Conservation (phyloP, 2,888 invertebrate species). For the Zonitis immaculata region DNA sequence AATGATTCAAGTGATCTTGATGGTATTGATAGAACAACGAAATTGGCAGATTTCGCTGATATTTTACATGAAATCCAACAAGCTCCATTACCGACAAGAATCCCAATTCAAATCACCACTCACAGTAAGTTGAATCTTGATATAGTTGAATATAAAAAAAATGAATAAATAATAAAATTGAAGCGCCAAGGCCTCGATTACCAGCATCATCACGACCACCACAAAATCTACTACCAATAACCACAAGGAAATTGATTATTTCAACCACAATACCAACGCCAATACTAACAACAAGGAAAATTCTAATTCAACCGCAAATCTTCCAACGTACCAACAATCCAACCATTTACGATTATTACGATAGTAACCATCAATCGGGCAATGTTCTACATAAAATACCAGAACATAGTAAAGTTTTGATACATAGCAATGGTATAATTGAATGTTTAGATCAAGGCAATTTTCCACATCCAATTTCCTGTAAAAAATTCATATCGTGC, state of each 20-base stretch:
- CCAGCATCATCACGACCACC: not conserved
- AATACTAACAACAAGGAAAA: not conserved
- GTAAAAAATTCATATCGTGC: constrained; percentile 88
- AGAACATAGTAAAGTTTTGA: constrained; percentile 57
- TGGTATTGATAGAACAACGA: constrained; percentile 28
- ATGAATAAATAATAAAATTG: not conserved
- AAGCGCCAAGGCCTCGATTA: not conserved
- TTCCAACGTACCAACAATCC: constrained; percentile 42
- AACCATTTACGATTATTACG: constrained; percentile 61
- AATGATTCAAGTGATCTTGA: constrained; percentile 38
- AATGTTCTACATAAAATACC: constrained; percentile 54
- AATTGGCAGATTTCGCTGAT: constrained; percentile 36
- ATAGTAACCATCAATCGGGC: constrained; percentile 53
- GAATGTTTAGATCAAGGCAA: constrained; percentile 86
- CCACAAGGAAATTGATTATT: constrained; percentile 14
- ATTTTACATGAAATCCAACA: constrained; percentile 37
- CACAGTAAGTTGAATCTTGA: not conserved
- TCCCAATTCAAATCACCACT: not conserved
- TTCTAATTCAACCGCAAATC: constrained; percentile 24
- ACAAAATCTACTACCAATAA: constrained; percentile 20
- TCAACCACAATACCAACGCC: not conserved
- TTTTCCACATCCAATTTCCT: constrained; percentile 86
- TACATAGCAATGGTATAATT: constrained; percentile 67
- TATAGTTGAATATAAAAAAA: not conserved
- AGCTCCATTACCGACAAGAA: constrained; percentile 29